phyloP scores from a whole-genome alignment of 2,113 vertebrate genomes.

The Vidua chalybeata region DNA sequence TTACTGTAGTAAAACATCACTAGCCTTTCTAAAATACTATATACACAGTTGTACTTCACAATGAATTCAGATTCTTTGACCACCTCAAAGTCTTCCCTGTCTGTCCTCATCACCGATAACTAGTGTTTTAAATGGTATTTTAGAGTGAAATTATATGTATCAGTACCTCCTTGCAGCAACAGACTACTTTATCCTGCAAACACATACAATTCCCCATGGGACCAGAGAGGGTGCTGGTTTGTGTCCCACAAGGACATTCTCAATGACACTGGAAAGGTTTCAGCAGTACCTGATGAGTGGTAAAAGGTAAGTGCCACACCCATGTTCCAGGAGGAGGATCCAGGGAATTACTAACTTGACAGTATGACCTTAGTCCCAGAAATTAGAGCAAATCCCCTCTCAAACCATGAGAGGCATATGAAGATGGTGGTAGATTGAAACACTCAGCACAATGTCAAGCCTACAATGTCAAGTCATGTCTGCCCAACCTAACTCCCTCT shows the following conservation, averaged over 20 bases:
- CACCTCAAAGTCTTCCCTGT: not conserved
- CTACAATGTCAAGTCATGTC: not conserved
- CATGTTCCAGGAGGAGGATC: not conserved
- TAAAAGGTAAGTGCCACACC: not conserved
- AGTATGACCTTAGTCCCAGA: not conserved
- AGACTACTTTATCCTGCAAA: not conserved
- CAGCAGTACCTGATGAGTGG: not conserved
- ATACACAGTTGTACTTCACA: not conserved
- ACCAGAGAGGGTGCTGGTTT: not conserved
- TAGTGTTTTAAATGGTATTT: not conserved
- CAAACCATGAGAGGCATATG: not conserved
- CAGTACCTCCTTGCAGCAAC: not conserved
- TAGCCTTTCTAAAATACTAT: not conserved
- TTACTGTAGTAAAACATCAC: not conserved
- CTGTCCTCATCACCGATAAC: not conserved
- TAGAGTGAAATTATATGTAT: not conserved
- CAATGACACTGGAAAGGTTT: not conserved
- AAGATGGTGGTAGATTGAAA: not conserved
- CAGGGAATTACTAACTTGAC: not conserved
- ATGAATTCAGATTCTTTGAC: not conserved
- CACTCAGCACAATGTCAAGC: too few relatives aligned
- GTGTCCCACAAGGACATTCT: too few relatives aligned
- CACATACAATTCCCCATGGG: not conserved
- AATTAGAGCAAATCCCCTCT: not conserved
- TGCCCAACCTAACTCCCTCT: not conserved